Conservation (phyloP, 1,140 invertebrate species). For the Eulimnadia texana region DNA sequence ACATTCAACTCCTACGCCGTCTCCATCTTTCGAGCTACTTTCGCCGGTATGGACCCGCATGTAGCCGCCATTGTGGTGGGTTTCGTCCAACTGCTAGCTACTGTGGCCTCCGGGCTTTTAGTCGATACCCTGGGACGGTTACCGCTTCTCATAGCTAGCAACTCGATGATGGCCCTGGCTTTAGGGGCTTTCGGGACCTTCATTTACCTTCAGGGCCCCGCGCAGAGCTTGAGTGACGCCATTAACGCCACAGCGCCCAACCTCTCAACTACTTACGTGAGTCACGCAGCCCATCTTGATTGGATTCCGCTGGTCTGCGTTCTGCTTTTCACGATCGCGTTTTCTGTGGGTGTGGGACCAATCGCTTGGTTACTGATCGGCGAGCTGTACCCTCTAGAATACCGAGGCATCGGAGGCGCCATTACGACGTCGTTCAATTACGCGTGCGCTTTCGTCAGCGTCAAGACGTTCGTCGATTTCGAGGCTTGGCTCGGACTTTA, state of each 20-base stretch:
- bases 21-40: conserved; percentile 44
- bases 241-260: conserved; percentile 21
- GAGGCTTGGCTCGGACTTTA: conserved; percentile 54
- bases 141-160: conserved; percentile 59
- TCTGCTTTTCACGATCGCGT: conserved; percentile 63
- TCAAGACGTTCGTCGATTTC: conserved; percentile 73
- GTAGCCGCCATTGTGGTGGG: conserved; percentile 61
- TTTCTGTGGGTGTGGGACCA: conserved; percentile 74
- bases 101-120: conserved; percentile 57
- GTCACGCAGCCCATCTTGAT: conserved; percentile 33
- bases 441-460: conserved; percentile 71
- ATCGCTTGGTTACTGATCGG: conserved; percentile 76
- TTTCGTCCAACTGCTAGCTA: conserved; percentile 58
- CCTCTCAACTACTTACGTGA: conserved; percentile 28
- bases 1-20: conserved; percentile 72
- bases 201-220: conserved; percentile 45
- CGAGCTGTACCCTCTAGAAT: conserved; percentile 72
- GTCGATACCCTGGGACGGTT: conserved; percentile 62
- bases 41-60: conserved; percentile 56
- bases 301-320: conserved; percentile 71
- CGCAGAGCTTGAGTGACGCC: conserved; percentile 20
- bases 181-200: conserved; percentile 63
- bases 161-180: conserved; percentile 64
- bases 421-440: conserved; percentile 73
- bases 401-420: conserved; percentile 63